Evolutionary conservation across 2,797 vertebrate genomes (phyloP).

Genomic region (Danio kyathit): DNA sequence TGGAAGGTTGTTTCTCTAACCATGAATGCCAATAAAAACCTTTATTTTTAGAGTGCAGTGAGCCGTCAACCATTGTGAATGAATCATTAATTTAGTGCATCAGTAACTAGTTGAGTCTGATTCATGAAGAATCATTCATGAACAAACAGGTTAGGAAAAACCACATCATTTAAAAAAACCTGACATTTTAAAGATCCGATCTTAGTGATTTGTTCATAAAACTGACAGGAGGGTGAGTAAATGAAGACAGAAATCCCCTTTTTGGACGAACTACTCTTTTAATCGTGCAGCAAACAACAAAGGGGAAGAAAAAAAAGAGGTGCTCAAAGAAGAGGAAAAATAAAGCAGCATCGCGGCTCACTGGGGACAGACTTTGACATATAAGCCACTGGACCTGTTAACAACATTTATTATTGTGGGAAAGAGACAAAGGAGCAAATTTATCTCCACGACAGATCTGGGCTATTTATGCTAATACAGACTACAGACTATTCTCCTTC

Average conservation of each 20-base stretch:
- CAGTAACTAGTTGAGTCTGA: too few relatives aligned
- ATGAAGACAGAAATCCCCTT: neutral
- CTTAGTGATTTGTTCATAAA: neutral
- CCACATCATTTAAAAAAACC: too few relatives aligned
- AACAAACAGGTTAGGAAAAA: neutral
- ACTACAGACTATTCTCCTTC: constrained; percentile 50
- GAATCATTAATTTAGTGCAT: neutral
- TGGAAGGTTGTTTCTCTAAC: too few relatives aligned
- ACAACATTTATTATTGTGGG: constrained; percentile 86
- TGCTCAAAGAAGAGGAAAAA: constrained; percentile 72
- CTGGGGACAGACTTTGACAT: constrained; percentile 85
- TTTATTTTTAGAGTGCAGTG: neutral
- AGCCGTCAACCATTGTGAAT: neutral
- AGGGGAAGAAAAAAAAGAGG: constrained; percentile 43
- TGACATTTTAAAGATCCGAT: neutral
- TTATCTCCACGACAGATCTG: constrained; percentile 89
- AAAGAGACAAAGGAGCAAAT: constrained; percentile 89
- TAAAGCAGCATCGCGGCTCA: constrained; percentile 85
- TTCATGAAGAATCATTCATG: neutral
- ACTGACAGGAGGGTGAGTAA: neutral
- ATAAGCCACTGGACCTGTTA: constrained; percentile 87
- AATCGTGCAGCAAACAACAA: constrained; percentile 30
- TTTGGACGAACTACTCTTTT: neutral
- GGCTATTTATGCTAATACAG: constrained; percentile 86
- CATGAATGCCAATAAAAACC: too few relatives aligned